Percentiles rank a stretch among this genome's conserved stretches.
These are phyloP conservation scores for Machimus atricapillus DNA, from an alignment of 2,888 invertebrate species.

Conservation along the genomic window DNA sequence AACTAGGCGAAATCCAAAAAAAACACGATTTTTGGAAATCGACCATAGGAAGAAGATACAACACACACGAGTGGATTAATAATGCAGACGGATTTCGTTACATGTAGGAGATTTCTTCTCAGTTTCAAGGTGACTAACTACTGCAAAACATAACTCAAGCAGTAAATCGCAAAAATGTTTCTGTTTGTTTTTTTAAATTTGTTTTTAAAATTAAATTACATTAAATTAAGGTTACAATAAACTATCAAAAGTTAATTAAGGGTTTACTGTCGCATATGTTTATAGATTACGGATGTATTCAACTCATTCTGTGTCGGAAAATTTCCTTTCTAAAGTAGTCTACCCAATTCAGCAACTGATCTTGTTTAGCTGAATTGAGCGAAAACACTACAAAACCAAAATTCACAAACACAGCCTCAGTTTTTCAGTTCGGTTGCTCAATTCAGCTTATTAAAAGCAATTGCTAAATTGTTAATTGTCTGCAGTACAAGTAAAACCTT, in stretches of 20 bases:
- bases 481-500: too few species aligned
- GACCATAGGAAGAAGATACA: neutral
- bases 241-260: neutral
- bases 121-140: neutral
- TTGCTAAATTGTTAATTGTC: too few species aligned
- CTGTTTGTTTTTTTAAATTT: neutral
- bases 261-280: neutral
- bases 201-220: neutral
- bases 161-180: neutral
- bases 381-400: too few species aligned
- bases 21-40: neutral
- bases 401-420: too few species aligned
- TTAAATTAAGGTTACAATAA: neutral
- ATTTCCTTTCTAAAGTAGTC: too few species aligned
- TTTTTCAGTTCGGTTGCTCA: too few species aligned
- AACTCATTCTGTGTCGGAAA: too few species aligned
- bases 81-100: constrained; percentile 19
- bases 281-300: neutral
- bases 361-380: too few species aligned
- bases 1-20: neutral
- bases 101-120: neutral
- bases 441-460: too few species aligned
- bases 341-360: too few species aligned
- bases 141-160: neutral
- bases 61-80: neutral